Evolutionary conservation across 2,888 invertebrate genomes (phyloP).

Genomic region (Bedellia somnulentella): DNA sequence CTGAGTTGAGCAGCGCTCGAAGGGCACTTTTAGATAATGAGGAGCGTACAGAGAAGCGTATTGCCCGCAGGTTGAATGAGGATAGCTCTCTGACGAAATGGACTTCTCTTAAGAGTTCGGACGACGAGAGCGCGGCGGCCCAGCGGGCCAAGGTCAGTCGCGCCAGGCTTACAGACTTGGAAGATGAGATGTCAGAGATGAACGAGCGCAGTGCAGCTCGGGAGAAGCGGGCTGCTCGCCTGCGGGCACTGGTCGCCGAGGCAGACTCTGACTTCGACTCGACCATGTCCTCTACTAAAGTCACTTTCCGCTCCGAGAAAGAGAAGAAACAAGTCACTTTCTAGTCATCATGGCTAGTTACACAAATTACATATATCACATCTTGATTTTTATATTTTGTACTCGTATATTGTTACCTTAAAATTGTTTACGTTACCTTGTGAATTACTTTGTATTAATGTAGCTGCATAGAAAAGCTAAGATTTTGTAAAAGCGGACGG

Average conservation of each 20-base stretch:
- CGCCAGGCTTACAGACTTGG: constrained; percentile 70
- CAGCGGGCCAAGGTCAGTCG: constrained; percentile 67
- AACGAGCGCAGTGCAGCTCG: constrained; percentile 69
- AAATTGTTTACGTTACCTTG: no score
- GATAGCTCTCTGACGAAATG: constrained; percentile 61
- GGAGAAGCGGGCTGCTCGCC: constrained; percentile 70
- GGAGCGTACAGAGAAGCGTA: constrained; percentile 48
- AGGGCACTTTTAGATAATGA: constrained; percentile 48
- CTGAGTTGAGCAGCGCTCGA: constrained; percentile 48
- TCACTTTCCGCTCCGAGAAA: constrained; percentile 39
- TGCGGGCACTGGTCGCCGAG: constrained; percentile 70
- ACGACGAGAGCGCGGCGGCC: constrained; percentile 59
- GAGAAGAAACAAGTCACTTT: constrained; percentile 56
- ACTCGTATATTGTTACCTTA: no score
- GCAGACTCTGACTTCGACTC: constrained; percentile 36
- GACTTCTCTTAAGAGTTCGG: constrained; percentile 58
- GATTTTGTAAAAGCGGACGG: no score
- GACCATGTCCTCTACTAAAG: constrained; percentile 28
- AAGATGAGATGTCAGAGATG: constrained; percentile 74
- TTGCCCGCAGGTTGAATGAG: constrained; percentile 35
- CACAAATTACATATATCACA: constrained; percentile 3
- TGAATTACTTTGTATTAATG: no score
- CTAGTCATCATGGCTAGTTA: no score
- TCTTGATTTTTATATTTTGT: constrained; percentile 12
- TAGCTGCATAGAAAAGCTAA: no score